Conservation (phyloP, 2,113 vertebrate species). For the human region GRCh38 chr12:108308001-108308500, state of each 20-base stretch:
- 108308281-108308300: accelerated
- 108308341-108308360: accelerated
- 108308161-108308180: background rate
- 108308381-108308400: background rate
- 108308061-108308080: background rate
- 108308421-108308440: background rate
- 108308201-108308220: background rate
- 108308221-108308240: background rate
- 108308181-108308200: background rate
- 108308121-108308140: too few relatives aligned
- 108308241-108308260: background rate
- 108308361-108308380: background rate
- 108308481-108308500: background rate
- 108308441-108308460: accelerated
- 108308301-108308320: background rate
- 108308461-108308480: background rate
- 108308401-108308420: background rate
- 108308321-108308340: accelerated
- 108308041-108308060: background rate
- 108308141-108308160: background rate
- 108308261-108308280: accelerated
- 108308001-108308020: background rate
- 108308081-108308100: background rate
- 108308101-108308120: background rate
- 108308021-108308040: accelerated